Evolutionary conservation across 2,113 vertebrate species (phyloP).

Genomic region (Cheilinus undulatus): DNA sequence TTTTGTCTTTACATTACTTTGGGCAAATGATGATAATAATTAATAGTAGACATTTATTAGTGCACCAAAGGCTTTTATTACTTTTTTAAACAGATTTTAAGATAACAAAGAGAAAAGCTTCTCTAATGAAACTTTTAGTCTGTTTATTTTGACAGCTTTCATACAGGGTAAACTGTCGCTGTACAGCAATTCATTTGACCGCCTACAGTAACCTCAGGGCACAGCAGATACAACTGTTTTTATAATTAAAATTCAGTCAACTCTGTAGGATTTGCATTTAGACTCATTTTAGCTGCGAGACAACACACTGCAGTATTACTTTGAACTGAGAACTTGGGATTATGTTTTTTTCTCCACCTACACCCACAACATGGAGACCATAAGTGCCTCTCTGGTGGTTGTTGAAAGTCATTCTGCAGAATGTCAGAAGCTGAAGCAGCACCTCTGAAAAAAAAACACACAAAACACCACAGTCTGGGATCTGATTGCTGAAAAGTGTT

Average conservation of each 20-base stretch:
- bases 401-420: slow-evolving; percentile 1
- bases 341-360: slow-evolving; percentile 10
- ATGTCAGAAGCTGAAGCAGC: slow-evolving; percentile 23
- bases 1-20: not conserved
- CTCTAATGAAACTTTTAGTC: not conserved
- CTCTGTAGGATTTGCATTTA: slow-evolving; percentile 10
- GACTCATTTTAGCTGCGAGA: slow-evolving; percentile 4
- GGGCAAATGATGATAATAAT: too few species aligned
- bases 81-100: too few species aligned
- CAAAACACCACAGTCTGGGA: not conserved
- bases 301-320: not conserved
- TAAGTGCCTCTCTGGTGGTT: not conserved
- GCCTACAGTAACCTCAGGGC: not conserved
- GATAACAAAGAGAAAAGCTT: not conserved
- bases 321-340: not conserved
- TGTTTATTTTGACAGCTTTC: not conserved
- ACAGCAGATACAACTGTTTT: not conserved
- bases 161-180: not conserved
- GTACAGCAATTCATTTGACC: not conserved
- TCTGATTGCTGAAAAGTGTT: slow-evolving; percentile 10
- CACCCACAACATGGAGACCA: slow-evolving; percentile 8
- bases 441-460: not conserved
- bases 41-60: too few species aligned
- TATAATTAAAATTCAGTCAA: not conserved
- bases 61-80: too few species aligned